Percentiles rank a stretch among this genome's conserved stretches.
Evolutionary conservation across 1,140 invertebrate species (phyloP).

Genomic region (Cotesia glomerata): DNA sequence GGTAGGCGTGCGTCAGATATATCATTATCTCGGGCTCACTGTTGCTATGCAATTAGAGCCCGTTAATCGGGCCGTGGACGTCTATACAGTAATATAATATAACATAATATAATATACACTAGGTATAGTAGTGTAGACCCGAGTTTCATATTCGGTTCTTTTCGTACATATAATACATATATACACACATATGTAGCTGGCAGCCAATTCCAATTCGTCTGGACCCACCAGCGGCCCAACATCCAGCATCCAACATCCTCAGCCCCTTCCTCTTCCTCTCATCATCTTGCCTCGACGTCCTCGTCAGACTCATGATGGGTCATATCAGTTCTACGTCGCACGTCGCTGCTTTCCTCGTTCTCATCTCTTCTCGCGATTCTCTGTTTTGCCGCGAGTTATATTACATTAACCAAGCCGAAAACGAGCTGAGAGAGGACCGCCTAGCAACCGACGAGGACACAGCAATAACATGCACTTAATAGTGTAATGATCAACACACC

Average conservation of each 20-base stretch:
- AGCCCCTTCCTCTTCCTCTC: too few relatives aligned
- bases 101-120: too few relatives aligned
- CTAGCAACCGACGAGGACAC: slow-evolving; percentile 26
- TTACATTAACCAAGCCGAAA: not conserved
- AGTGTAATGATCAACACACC: too few relatives aligned
- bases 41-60: slow-evolving; percentile 62
- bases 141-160: too few relatives aligned
- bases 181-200: not conserved
- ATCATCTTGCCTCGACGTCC: too few relatives aligned
- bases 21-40: slow-evolving; percentile 60
- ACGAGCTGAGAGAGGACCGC: slow-evolving; percentile 5
- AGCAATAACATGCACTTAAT: slow-evolving; percentile 20
- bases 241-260: too few relatives aligned
- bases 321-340: not conserved
- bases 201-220: not conserved
- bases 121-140: too few relatives aligned
- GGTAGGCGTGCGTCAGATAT: slow-evolving; percentile 40
- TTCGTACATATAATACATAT: too few relatives aligned
- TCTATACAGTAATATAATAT: not conserved
- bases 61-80: slow-evolving; percentile 51
- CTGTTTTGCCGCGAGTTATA: not conserved
- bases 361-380: not conserved
- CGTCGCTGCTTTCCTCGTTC: not conserved
- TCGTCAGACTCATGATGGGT: too few relatives aligned
- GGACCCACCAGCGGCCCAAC: not conserved